A percentile compares a stretch with the other conserved stretches of the same genome.
These are phyloP conservation scores for Luscinia luscinia DNA, from an alignment of 2,797 vertebrate genomes.

Conservation along the genomic window DNA sequence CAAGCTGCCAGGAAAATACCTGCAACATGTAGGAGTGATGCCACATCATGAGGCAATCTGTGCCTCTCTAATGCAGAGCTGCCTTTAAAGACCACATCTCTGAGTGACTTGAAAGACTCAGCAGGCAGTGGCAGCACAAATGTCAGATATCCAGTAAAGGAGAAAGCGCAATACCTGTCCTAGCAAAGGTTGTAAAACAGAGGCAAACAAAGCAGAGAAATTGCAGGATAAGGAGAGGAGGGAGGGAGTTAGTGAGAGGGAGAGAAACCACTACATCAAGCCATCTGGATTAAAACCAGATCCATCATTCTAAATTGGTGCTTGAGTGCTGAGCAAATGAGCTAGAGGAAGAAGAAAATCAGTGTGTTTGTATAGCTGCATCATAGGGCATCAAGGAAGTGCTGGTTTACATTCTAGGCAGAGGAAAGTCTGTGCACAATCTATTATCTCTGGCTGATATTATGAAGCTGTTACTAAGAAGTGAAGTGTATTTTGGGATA, in stretches of 20 bases:
- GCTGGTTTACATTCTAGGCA: conserved; percentile 28
- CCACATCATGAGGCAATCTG: conserved; percentile 42
- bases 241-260: neutral
- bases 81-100: conserved; percentile 47
- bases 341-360: conserved; percentile 46
- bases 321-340: conserved; percentile 36
- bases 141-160: conserved; percentile 24
- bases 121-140: conserved; percentile 40
- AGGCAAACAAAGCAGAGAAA: conserved; percentile 13
- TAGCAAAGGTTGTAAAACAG: neutral
- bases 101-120: conserved; percentile 13
- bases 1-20: conserved; percentile 34
- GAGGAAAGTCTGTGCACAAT: neutral
- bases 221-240: neutral
- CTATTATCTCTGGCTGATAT: conserved; percentile 22
- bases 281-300: conserved; percentile 56
- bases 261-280: conserved; percentile 14
- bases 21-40: conserved; percentile 43
- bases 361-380: conserved; percentile 30
- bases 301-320: conserved; percentile 52
- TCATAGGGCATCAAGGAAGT: neutral
- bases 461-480: conserved; percentile 51
- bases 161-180: conserved; percentile 6
- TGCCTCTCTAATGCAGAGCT: conserved; percentile 24
- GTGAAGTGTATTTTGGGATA: conserved; percentile 40